Conservation (phyloP, 2,888 invertebrate species). For the Coronaproctus castanopsis region DNA sequence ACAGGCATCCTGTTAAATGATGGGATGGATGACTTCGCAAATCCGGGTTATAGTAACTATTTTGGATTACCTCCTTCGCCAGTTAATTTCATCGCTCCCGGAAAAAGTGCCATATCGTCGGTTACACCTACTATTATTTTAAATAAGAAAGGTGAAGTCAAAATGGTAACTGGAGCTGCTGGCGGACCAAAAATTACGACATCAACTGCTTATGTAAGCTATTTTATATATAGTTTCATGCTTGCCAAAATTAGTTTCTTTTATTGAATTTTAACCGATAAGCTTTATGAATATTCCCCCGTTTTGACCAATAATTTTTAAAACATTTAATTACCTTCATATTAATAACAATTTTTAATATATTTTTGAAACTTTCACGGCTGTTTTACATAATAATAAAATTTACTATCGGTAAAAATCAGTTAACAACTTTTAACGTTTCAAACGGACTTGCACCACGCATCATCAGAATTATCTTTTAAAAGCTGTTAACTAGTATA, state of each 20-base stretch:
- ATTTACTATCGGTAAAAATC: too few relatives aligned
- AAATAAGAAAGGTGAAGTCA: conserved; percentile 29
- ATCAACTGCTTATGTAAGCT: conserved; percentile 26
- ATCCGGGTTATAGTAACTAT: conserved; percentile 44
- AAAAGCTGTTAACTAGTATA: too few relatives aligned
- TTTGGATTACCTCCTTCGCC: conserved; percentile 56
- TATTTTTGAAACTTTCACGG: too few relatives aligned
- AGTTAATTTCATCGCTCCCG: conserved; percentile 56
- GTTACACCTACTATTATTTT: conserved; percentile 67
- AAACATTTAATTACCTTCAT: too few relatives aligned
- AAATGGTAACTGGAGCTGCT: conserved; percentile 33
- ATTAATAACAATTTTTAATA: too few relatives aligned
- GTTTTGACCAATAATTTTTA: too few relatives aligned
- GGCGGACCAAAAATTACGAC: conserved; percentile 37
- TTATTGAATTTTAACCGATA: too few relatives aligned
- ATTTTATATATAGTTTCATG: conserved; percentile 1
- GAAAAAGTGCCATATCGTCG: conserved; percentile 66
- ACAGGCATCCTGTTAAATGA: conserved; percentile 88
- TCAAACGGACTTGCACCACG: too few relatives aligned
- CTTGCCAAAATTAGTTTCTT: background rate
- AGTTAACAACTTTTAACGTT: too few relatives aligned
- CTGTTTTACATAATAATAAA: too few relatives aligned
- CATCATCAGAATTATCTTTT: too few relatives aligned
- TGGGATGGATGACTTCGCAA: conserved; percentile 88
- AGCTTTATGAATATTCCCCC: too few relatives aligned